Percentiles rank a stretch among this genome's conserved stretches.
Evolutionary conservation across 2,113 vertebrate genomes (phyloP).

Genomic region (Boulengeromyrus knoepffleri): DNA sequence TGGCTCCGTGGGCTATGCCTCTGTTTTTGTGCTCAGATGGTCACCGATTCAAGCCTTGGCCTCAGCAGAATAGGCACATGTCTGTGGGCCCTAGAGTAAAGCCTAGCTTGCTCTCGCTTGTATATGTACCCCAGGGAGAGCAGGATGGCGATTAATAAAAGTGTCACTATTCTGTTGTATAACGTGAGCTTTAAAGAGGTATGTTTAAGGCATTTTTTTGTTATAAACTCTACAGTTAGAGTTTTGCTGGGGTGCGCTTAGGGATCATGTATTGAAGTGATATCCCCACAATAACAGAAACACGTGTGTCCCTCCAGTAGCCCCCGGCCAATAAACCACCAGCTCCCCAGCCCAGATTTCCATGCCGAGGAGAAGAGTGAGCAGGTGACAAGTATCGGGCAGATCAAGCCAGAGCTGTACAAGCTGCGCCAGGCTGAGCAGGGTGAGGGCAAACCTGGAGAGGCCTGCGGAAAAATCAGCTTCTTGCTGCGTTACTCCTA

Average conservation of each 20-base stretch:
- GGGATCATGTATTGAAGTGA: neutral
- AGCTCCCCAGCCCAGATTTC: constrained; percentile 67
- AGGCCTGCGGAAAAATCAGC: constrained; percentile 79
- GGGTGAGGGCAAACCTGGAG: constrained; percentile 63
- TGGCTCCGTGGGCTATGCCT: neutral
- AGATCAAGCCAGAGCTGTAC: constrained; percentile 88
- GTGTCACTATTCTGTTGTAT: neutral
- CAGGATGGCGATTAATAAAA: neutral
- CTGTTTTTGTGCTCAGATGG: neutral
- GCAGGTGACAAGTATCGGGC: constrained; percentile 82
- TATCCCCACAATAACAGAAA: neutral
- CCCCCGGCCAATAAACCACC: constrained; percentile 65
- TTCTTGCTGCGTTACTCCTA: constrained; percentile 84
- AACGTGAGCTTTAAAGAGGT: neutral
- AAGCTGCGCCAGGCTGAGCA: constrained; percentile 66
- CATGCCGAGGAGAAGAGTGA: constrained; percentile 68
- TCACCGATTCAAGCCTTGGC: neutral
- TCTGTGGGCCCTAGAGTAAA: neutral
- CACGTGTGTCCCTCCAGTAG: constrained; percentile 33
- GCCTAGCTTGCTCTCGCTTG: neutral
- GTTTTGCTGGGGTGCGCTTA: neutral
- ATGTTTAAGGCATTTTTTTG: neutral
- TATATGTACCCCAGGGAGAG: neutral
- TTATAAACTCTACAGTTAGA: neutral
- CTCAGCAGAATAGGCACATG: neutral